Conservation (phyloP, 2,113 vertebrate species). For the Empidonax alnorum region DNA sequence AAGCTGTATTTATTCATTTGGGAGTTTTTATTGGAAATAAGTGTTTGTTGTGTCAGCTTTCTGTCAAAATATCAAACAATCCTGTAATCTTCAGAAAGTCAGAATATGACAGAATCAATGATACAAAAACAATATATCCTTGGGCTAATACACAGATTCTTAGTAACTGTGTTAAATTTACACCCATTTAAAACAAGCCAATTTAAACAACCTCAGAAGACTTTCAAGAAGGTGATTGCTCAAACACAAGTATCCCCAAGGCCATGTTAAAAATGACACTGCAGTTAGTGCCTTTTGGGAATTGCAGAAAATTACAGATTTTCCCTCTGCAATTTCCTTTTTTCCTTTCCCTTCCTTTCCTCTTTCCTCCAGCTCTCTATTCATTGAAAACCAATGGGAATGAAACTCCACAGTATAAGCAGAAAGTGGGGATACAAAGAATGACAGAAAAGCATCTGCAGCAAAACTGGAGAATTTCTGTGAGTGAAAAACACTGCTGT, state of each 20-base stretch:
- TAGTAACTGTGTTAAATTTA: conserved; percentile 12
- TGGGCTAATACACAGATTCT: not conserved
- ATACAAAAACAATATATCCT: conserved; percentile 34
- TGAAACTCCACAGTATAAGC: not conserved
- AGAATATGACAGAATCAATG: not conserved
- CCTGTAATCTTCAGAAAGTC: not conserved
- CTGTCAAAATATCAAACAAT: conserved; percentile 31
- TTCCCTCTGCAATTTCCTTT: not conserved
- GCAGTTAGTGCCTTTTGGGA: not conserved
- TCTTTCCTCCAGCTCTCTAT: not conserved
- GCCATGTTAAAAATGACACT: not conserved
- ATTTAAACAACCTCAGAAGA: conserved; percentile 18
- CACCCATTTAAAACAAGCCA: not conserved
- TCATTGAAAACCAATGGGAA: not conserved
- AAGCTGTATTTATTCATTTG: not conserved
- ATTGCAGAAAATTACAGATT: not conserved
- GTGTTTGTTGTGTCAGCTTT: not conserved
- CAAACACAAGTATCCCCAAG: not conserved
- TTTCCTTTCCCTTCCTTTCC: not conserved
- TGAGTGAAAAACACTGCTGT: not conserved
- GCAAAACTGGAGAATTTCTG: not conserved
- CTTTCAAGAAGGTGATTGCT: not conserved
- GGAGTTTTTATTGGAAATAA: not conserved
- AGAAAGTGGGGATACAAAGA: not conserved
- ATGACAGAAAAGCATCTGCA: not conserved